Evolutionary conservation across 2,797 vertebrate genomes (phyloP), one percentile per base, ranked within the genome.

Genomic region (Amniataba percoides): DNA sequence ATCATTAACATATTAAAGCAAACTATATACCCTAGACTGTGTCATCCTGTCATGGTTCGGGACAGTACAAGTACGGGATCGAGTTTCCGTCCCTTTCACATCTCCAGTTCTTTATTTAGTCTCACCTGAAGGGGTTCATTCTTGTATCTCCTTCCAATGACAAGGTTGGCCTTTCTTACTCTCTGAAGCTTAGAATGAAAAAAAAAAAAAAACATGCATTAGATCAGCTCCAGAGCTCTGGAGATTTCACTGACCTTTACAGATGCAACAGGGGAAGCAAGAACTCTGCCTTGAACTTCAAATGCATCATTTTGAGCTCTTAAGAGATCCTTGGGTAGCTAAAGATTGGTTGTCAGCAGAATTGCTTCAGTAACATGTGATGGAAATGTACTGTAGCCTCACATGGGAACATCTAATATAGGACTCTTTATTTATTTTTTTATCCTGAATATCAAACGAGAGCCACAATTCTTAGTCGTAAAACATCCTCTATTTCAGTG

Each of bases 221-320:
- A 80, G 66, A 89, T 87, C 71, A 80, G 58, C 75, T 58, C 45
- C 40, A 68, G 57, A 85, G 80, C 83, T 83, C 71, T 23, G 45
- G 78, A 85, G 78, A 87, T 82, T 88, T 72, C 67, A 67, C 77
- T 89, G 90, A 93, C 91, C 90, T 92, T 92, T 93, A 73, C 56
- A 71, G 77, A 77, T 78, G 80, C 81, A 86, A 88, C 74, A 84
- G 21, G 71, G 75, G 68, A 79, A 74, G 51, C 39, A 73, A 71
- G 56, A 75, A 73, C 62, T 61, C 71, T 73, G 68, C 52, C 71
- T 82, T 82, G 46, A 84, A 81, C 81, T 84, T 86, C 57, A 80
- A 82, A 85, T 67, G 77, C 65, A 83, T 74, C 52, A 79, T 72
- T 87, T 80, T 78, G 49, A 72, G 76, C 77, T 71, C 49, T 53